phyloP scores from a whole-genome alignment of 2,888 invertebrate genomes.

The Drosophila multiciliata region DNA sequence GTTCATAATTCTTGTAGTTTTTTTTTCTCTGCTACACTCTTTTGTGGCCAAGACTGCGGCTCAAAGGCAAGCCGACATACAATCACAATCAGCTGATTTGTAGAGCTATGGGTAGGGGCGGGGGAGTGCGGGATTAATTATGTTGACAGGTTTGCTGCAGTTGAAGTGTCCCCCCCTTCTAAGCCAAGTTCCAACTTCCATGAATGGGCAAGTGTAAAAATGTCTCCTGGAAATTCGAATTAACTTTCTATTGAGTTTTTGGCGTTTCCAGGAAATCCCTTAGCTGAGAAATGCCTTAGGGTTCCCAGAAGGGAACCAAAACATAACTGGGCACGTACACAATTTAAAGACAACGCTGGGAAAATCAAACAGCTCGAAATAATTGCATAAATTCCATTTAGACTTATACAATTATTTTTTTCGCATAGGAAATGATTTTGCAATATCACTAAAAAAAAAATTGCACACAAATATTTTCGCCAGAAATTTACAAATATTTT shows the following conservation, averaged over 20 bases:
- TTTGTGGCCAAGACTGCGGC: slow-evolving; percentile 44
- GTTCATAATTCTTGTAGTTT: slow-evolving; percentile 59
- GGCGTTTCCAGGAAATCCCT: slow-evolving; percentile 39
- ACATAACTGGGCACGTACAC: slow-evolving; percentile 41
- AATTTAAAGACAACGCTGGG: slow-evolving; percentile 30
- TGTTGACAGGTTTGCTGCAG: slow-evolving; percentile 74
- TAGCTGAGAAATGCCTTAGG: slow-evolving; percentile 17
- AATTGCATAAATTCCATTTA: slow-evolving; percentile 59
- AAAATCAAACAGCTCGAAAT: slow-evolving; percentile 17
- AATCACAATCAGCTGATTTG: slow-evolving; percentile 70
- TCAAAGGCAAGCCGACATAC: slow-evolving; percentile 56
- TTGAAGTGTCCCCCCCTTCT: slow-evolving; percentile 43
- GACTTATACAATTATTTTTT: slow-evolving; percentile 33
- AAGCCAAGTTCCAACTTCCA: slow-evolving; percentile 13
- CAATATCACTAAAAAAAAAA: slow-evolving; percentile 20
- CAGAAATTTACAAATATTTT: slow-evolving; percentile 66
- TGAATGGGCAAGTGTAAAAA: slow-evolving; percentile 42
- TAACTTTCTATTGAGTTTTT: slow-evolving; percentile 46
- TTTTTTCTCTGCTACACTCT: slow-evolving; percentile 22
- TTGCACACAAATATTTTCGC: slow-evolving; percentile 65
- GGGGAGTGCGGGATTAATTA: slow-evolving; percentile 65
- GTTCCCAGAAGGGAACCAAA: slow-evolving; percentile 15
- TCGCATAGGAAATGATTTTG: slow-evolving; percentile 71
- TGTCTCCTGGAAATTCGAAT: slow-evolving; percentile 39
- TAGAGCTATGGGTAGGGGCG: neutral